Conservation (phyloP, 2,113 vertebrate species). For the Tragelaphus buxtoni region DNA sequence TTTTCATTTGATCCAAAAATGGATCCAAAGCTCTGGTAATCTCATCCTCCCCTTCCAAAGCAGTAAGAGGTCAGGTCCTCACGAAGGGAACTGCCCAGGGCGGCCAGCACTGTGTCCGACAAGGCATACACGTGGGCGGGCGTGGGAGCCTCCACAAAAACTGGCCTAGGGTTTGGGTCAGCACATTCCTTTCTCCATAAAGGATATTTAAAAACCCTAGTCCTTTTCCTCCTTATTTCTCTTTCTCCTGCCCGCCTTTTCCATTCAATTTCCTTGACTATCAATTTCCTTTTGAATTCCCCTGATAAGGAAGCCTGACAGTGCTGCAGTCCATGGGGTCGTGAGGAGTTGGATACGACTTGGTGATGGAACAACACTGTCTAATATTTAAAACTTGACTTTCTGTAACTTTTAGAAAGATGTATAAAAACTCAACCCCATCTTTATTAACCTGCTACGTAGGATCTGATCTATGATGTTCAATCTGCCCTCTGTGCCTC, state of each 20-base stretch:
- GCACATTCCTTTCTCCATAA: background rate
- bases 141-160: background rate
- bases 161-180: accelerated
- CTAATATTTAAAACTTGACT: constrained; percentile 32
- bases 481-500: background rate
- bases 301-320: background rate
- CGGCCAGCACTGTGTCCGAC: accelerated
- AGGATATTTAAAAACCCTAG: background rate
- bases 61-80: constrained; percentile 59
- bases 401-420: background rate
- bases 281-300: background rate
- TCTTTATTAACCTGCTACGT: background rate
- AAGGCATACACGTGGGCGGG: background rate
- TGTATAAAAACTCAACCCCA: background rate
- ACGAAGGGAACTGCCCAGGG: background rate
- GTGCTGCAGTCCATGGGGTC: background rate
- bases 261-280: background rate
- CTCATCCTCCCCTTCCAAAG: constrained; percentile 45
- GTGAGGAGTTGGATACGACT: accelerated
- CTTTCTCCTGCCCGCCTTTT: background rate
- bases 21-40: constrained; percentile 21
- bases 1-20: constrained; percentile 55
- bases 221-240: background rate
- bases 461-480: background rate
- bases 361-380: background rate